phyloP scores from a whole-genome alignment of 2,888 invertebrate species.

The Biston betularia region DNA sequence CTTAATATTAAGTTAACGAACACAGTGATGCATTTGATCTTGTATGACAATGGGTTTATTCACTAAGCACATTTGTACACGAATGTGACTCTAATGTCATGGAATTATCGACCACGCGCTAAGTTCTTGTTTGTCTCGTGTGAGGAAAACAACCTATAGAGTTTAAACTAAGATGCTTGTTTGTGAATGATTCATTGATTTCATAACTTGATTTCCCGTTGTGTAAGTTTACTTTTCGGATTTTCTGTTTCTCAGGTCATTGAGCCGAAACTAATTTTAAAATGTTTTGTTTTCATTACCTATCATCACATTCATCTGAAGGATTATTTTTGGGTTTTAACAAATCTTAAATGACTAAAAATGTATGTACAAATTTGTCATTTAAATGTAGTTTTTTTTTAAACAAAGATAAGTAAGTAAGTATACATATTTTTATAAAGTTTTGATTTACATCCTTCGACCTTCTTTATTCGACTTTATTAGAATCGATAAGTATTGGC shows the following conservation, averaged over 20 bases:
- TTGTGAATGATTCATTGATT: conserved; percentile 39
- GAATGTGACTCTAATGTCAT: not conserved
- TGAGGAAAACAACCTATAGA: not conserved
- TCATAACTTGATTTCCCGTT: conserved; percentile 5
- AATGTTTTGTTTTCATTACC: too few relatives aligned
- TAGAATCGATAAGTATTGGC: too few relatives aligned
- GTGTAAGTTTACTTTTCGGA: conserved; percentile 6
- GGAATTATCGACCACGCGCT: conserved; percentile 49
- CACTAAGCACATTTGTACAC: conserved; percentile 1
- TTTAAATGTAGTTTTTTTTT: too few relatives aligned
- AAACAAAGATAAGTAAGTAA: too few relatives aligned
- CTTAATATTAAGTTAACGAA: not conserved
- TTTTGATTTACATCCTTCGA: too few relatives aligned
- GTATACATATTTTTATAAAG: too few relatives aligned
- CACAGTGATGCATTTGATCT: conserved; percentile 1
- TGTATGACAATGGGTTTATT: not conserved
- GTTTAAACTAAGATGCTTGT: not conserved
- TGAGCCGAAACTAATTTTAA: not conserved
- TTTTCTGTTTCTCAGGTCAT: not conserved
- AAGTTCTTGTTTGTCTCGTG: conserved; percentile 33
- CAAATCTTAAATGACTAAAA: too few relatives aligned
- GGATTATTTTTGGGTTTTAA: too few relatives aligned
- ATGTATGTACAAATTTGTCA: too few relatives aligned
- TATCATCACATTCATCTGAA: too few relatives aligned
- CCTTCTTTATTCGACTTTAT: too few relatives aligned